Conservation (phyloP, 2,888 invertebrate genomes). For the Phrixothrix hirtus region DNA sequence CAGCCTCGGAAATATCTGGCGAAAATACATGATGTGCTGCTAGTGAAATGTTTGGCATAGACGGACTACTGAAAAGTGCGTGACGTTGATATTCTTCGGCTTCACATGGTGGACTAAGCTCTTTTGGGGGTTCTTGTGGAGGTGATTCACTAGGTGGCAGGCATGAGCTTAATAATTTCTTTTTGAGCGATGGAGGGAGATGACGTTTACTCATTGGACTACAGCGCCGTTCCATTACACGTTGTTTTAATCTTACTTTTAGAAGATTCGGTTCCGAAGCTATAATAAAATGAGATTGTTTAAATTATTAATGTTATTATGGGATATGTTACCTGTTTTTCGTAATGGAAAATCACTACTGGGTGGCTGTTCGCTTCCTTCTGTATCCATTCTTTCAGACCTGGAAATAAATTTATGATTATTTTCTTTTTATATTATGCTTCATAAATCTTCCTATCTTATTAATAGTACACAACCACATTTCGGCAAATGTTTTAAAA, state of each 20-base stretch:
- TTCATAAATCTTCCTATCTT: no score
- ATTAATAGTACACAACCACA: no score
- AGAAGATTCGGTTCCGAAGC: slow-evolving; percentile 97
- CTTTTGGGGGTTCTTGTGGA: slow-evolving; percentile 55
- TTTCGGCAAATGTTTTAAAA: neutral
- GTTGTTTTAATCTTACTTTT: slow-evolving; percentile 91
- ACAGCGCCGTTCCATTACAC: slow-evolving; percentile 92
- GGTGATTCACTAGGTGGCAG: slow-evolving; percentile 69
- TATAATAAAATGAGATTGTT: slow-evolving; percentile 49
- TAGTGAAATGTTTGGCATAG: slow-evolving; percentile 95
- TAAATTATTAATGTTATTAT: no score
- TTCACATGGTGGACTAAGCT: slow-evolving; percentile 62
- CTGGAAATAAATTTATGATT: slow-evolving; percentile 44
- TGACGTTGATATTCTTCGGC: slow-evolving; percentile 72
- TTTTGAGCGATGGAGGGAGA: slow-evolving; percentile 73
- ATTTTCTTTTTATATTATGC: no score
- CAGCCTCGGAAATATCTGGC: slow-evolving; percentile 73
- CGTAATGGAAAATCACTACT: slow-evolving; percentile 83
- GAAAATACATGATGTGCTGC: slow-evolving; percentile 58
- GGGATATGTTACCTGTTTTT: slow-evolving; percentile 86
- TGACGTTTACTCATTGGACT: slow-evolving; percentile 88
- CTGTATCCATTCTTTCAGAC: slow-evolving; percentile 57
- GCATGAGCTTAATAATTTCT: slow-evolving; percentile 65
- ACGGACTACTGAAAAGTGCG: slow-evolving; percentile 89
- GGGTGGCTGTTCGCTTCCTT: slow-evolving; percentile 61